Percentiles rank a stretch among this genome's conserved stretches.
These are phyloP conservation scores for Luehdorfia chinensis DNA, from an alignment of 1,140 invertebrate genomes.

Conservation along the genomic window DNA sequence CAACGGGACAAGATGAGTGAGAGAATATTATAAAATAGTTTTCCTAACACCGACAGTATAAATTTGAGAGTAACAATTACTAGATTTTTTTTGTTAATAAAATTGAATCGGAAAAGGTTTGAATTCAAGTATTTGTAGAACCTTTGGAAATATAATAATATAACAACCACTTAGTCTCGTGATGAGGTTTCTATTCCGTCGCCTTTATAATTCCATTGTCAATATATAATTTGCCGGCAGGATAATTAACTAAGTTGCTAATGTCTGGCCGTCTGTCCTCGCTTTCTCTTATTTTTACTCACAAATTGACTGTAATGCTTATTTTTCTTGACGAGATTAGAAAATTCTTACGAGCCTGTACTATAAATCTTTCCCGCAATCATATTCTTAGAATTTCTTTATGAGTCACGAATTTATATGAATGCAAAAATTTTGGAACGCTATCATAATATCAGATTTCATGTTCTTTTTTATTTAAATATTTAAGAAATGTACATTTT, in stretches of 20 bases:
- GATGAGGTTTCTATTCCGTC: too few relatives aligned
- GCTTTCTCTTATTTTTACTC: slow-evolving; percentile 13
- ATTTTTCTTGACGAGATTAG: slow-evolving; percentile 1
- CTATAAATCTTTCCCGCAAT: slow-evolving; percentile 9
- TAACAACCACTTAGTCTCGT: too few relatives aligned
- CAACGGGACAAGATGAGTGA: too few relatives aligned
- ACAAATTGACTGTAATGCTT: slow-evolving; percentile 7
- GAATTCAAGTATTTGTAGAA: too few relatives aligned
- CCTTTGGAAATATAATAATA: too few relatives aligned
- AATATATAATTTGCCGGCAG: slow-evolving; percentile 2
- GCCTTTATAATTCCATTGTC: neutral
- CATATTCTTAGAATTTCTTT: slow-evolving; percentile 7
- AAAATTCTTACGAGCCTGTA: slow-evolving; percentile 6
- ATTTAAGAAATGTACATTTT: too few relatives aligned
- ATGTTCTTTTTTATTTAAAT: slow-evolving; percentile 10
- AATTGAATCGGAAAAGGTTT: too few relatives aligned
- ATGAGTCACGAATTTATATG: slow-evolving; percentile 12
- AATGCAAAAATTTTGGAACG: slow-evolving; percentile 8
- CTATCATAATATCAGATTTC: slow-evolving; percentile 14
- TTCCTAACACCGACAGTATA: too few relatives aligned
- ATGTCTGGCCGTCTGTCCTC: neutral
- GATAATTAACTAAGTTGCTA: slow-evolving; percentile 15
- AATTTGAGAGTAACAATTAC: too few relatives aligned
- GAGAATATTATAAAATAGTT: too few relatives aligned
- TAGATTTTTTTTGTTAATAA: too few relatives aligned